Evolutionary conservation across 2,113 vertebrate species (phyloP), one percentile per base, ranked within the genome.

Genomic region (Labrus mixtus): DNA sequence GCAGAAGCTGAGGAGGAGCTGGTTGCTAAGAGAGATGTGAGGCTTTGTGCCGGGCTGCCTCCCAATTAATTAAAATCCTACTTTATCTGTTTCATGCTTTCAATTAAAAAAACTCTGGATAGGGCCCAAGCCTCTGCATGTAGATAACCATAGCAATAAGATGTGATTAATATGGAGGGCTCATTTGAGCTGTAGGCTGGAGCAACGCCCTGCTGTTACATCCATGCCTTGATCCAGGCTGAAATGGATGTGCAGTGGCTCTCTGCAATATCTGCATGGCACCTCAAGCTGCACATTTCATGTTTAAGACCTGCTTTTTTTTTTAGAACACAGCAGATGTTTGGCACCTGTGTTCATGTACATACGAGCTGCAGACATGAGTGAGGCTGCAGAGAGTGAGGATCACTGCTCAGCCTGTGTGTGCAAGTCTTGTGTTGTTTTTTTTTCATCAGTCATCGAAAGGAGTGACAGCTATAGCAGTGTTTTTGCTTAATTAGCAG

Each of bases 41-140:
- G 19, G 85, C 89, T 93, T 92, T 90, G 87, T 89, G 72, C 58
- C 11, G 58, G 59, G 80, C 81, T 81, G 79, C 80, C 81, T 90
- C 87, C 89, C 78, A 90, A 87, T 91, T 92, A 90, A 93, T 94
- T 92, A 93, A 92, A 93, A 91, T 68, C 83, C 78, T 87, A 81
- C 88, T 86, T 92, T 91, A 93, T 91, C 85, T 79, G 74, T 87
- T 90, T 90, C 88, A 92, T 88, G 90, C 90, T 92, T 92, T 94
- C 90, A 93, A 91, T 91, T 90, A 92, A 80, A 89, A 81, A 48
- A 78, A 74, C 60, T 79, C 68, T 92, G 92, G 91, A 88, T 87
- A 75, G 43, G 58, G 54, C 62, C 91, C 87, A 90, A 83, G 58
- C 73, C 77, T 80, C 84, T 79, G 74, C 70, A 83, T 72, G 74